A percentile compares a stretch with the other conserved stretches of the same genome.
Evolutionary conservation across 2,113 vertebrate genomes (phyloP).

Genomic region (Indri indri): DNA sequence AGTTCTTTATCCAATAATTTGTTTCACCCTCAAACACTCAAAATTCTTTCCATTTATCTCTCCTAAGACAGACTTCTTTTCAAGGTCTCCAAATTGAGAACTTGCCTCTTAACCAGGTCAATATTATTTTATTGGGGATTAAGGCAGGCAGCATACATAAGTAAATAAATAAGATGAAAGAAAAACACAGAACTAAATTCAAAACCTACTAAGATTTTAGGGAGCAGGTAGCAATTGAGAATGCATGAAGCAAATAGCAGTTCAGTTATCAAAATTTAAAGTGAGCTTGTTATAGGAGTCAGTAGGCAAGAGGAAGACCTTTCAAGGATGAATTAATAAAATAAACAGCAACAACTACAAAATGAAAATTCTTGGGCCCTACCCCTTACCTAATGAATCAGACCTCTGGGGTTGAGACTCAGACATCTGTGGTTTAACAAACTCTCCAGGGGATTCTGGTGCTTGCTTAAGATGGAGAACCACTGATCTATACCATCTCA

Average conservation of each 20-base stretch:
- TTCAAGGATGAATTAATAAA: neutral
- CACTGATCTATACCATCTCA: neutral
- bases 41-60: neutral
- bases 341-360: neutral
- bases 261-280: neutral
- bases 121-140: neutral
- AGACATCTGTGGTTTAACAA: neutral
- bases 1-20: neutral
- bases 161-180: neutral
- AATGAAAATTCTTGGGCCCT: neutral
- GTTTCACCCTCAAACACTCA: neutral
- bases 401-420: neutral
- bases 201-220: neutral
- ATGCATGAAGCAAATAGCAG: neutral
- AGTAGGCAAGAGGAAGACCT: neutral
- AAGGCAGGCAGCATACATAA: neutral
- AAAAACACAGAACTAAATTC: neutral
- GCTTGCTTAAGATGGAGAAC: neutral
- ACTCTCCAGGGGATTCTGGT: neutral
- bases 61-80: neutral
- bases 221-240: neutral
- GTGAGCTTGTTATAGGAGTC: neutral
- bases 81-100: neutral
- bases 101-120: neutral
- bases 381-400: neutral